Evolutionary conservation across 2,888 invertebrate species (phyloP).

Genomic region (Gordius sp.): DNA sequence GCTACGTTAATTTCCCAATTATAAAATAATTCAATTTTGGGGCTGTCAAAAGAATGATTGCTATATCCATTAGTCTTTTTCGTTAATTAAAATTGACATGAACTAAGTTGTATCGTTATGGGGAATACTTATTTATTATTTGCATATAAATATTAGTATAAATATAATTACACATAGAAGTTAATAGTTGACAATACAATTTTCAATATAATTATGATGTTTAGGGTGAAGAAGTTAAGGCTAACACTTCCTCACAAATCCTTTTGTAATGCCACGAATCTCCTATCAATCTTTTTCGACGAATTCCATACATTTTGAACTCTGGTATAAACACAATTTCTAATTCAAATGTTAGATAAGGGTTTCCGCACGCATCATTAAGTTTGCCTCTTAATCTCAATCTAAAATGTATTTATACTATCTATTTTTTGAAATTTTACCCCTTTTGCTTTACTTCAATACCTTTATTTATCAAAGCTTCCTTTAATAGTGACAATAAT

Average conservation of each 20-base stretch:
- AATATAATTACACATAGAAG: no score
- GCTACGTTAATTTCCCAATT: no score
- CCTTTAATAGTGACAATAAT: neutral
- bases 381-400: conserved; percentile 42
- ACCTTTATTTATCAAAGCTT: conserved; percentile 2
- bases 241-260: conserved; percentile 43
- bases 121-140: no score
- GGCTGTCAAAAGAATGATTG: no score
- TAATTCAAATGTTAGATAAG: conserved; percentile 41
- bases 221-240: conserved; percentile 23
- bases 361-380: conserved; percentile 31
- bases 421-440: conserved; percentile 7
- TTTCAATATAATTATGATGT: no score
- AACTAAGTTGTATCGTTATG: no score
- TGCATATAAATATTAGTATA: no score
- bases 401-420: conserved; percentile 28
- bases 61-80: no score
- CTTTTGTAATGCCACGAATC: conserved; percentile 54
- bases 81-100: no score
- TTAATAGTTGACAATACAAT: no score
- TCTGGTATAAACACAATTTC: conserved; percentile 35
- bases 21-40: no score
- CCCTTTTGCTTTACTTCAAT: conserved; percentile 10
- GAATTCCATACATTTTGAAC: conserved; percentile 34
- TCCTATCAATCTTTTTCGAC: conserved; percentile 45